These are phyloP conservation scores for Hephaestus fuliginosus DNA, from an alignment of 2,797 vertebrate genomes.

Conservation along the genomic window DNA sequence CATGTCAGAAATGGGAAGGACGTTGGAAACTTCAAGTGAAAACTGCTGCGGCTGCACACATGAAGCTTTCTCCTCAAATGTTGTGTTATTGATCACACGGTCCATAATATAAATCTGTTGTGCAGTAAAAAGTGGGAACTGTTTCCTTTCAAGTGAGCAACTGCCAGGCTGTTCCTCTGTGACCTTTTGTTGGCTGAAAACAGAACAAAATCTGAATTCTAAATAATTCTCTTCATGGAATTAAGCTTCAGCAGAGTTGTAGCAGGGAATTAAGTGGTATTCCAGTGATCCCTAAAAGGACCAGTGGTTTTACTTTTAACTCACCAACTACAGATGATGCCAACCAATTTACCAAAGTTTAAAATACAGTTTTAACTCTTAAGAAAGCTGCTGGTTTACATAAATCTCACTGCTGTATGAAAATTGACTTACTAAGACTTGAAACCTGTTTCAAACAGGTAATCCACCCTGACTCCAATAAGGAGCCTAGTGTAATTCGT, in stretches of 20 bases:
- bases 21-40: constrained; percentile 10
- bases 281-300: background rate
- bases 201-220: constrained; percentile 33
- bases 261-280: background rate
- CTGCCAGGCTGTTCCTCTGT: constrained; percentile 6
- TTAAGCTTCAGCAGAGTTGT: background rate
- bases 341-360: background rate
- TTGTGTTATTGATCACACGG: background rate
- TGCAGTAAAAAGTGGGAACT: constrained; percentile 19
- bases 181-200: constrained; percentile 25
- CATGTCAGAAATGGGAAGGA: constrained; percentile 1
- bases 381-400: background rate
- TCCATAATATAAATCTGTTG: background rate
- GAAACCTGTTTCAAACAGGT: background rate
- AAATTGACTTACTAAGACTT: background rate
- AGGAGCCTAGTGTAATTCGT: background rate
- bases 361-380: background rate
- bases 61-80: constrained; percentile 3
- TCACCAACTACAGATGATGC: constrained; percentile 2
- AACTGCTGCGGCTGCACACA: constrained; percentile 1
- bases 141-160: constrained; percentile 24
- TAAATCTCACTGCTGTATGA: background rate
- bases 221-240: constrained; percentile 14
- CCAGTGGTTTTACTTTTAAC: background rate
- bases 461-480: background rate